Evolutionary conservation across 1,140 invertebrate genomes (phyloP), one percentile per base, ranked within the genome.

Genomic region (Anastrepha ludens): DNA sequence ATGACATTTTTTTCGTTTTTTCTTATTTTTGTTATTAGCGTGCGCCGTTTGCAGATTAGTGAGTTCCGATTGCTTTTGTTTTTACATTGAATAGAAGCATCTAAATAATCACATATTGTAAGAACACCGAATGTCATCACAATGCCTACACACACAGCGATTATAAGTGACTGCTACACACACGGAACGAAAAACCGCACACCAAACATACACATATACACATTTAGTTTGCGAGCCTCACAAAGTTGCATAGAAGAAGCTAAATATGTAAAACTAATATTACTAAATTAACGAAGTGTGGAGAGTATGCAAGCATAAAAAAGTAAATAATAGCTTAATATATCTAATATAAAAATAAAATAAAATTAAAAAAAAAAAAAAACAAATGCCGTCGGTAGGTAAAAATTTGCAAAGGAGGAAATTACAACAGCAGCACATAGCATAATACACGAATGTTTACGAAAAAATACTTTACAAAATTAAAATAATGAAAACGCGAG

Each of bases 401-500:
- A 81, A 81, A 70, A 58, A 81, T 20, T 29, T 81, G 74, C 74
- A 81, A 81, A 81, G 17, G 47, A 58, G 44, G 74, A 55, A 81
- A 81, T 17, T 81, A n/a, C 6, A 81, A 41, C 74, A 81, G 50
- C 74, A 81, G 74, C 74, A 81, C 74, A 81, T 81, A 81, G 74
- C 74, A 55, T 81, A 81, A n/a, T 81, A 86, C 59, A 88, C 59
- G 81, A n/a, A 85, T 85, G 60, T 87, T 88, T 87, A 74, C 60
- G 58, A 88, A 87, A 74, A 87, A 87, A 85, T 86, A 86, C 41
- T 86, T 62, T 86, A 86, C 55, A 60, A 62, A 86, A 86, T 47
- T 44, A 62, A 88, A 86, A 65, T 85, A 88, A 86, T 60, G 62
- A 64, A 85, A 88, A 44, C 86, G 86, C 86, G 86, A 60, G 86